Conservation (phyloP, 35 echinoderm and acorn worm genomes). For the Hemicentrotus pulcherrimus region DNA sequence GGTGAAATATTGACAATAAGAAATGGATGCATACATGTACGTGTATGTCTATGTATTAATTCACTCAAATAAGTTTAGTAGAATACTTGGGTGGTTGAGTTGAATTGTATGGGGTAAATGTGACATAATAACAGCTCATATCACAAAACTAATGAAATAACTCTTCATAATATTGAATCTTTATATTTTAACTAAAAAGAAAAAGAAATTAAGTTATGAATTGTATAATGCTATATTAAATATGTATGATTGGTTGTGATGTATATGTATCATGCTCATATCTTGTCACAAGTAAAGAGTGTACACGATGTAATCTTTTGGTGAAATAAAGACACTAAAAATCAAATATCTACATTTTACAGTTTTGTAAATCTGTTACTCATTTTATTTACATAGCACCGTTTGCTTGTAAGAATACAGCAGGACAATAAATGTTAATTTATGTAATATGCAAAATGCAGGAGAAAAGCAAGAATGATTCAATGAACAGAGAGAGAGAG, state of each 20-base stretch:
- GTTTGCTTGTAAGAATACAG: not conserved
- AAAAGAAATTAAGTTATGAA: not conserved
- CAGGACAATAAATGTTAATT: not conserved
- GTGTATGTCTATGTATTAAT: not conserved
- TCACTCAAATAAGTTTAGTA: not conserved
- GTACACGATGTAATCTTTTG: not conserved
- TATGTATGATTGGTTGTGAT: constrained; percentile 6
- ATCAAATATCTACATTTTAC: not conserved
- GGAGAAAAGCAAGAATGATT: no score
- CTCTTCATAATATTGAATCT: not conserved
- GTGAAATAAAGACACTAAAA: constrained; percentile 19
- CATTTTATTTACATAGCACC: not conserved
- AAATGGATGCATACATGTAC: no score
- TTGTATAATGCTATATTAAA: not conserved
- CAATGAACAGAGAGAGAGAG: no score
- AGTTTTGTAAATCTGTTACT: not conserved
- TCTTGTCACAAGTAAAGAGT: not conserved
- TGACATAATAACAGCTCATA: not conserved
- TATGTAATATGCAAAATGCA: not conserved
- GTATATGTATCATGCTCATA: not conserved
- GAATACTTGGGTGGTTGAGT: not conserved
- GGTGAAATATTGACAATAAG: not conserved
- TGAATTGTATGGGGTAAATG: not conserved
- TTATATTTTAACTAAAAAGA: not conserved
- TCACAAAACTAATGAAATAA: not conserved